Conservation (phyloP, 2,113 vertebrate genomes). For the Odocoileus virginianus region DNA sequence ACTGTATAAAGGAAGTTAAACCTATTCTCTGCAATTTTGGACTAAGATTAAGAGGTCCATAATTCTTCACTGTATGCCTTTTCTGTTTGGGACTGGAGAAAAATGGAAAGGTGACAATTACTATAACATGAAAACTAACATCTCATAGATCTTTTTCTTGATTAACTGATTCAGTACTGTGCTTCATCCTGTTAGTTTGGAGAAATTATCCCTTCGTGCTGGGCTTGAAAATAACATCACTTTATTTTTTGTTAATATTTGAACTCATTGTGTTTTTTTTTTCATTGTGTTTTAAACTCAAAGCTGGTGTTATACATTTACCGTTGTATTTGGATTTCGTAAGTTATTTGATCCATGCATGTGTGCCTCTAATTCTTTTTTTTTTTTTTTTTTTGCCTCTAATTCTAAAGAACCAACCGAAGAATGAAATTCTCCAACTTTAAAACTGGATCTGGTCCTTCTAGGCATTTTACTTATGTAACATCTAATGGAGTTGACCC, state of each 20-base stretch:
- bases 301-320: neutral
- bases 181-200: neutral
- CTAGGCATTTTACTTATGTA: neutral
- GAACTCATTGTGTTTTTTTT: neutral
- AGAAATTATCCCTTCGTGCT: neutral
- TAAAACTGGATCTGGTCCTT: neutral
- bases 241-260: neutral
- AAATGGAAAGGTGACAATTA: neutral
- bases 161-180: neutral
- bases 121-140: constrained; percentile 7
- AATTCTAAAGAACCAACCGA: neutral
- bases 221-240: neutral
- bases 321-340: neutral
- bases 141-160: neutral
- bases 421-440: neutral
- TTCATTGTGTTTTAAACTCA: neutral
- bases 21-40: neutral
- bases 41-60: neutral
- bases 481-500: neutral
- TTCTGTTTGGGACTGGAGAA: neutral
- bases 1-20: neutral
- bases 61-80: neutral
- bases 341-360: neutral
- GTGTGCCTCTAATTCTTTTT: neutral
- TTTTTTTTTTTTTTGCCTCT: neutral